Evolutionary conservation across 2,797 vertebrate species (phyloP).

Genomic region (Chelonia mydas): DNA sequence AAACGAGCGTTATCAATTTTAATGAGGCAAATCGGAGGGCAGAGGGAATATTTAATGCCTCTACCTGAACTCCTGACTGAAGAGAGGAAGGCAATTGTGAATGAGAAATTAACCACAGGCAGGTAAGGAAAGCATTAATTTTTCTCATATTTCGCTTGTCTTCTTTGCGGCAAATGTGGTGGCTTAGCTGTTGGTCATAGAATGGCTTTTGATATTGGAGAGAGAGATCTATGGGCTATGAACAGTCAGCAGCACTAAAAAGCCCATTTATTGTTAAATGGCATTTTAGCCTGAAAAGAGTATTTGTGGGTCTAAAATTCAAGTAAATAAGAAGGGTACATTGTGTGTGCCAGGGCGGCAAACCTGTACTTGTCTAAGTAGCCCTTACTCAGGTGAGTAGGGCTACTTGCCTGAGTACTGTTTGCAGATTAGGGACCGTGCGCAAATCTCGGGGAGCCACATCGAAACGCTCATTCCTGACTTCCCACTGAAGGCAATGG

Average conservation of each 20-base stretch:
- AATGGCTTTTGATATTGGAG: background rate
- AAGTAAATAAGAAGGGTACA: background rate
- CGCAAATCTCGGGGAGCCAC: background rate
- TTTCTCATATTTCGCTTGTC: background rate
- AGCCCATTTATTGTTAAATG: background rate
- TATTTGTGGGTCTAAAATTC: background rate
- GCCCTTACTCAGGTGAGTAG: background rate
- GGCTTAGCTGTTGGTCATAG: background rate
- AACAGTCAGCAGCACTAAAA: background rate
- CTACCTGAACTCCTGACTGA: constrained; percentile 23
- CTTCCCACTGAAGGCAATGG: background rate
- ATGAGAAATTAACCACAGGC: constrained; percentile 48
- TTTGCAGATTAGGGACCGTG: background rate
- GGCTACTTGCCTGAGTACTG: too few relatives aligned
- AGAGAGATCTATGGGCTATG: background rate
- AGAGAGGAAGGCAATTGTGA: constrained; percentile 37
- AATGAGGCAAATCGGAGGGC: constrained; percentile 72
- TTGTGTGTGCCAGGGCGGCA: background rate
- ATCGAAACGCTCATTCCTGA: background rate
- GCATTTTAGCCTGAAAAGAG: background rate
- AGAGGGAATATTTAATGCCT: constrained; percentile 71
- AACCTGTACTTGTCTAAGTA: background rate
- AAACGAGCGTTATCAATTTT: constrained; percentile 77
- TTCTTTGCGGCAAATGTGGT: background rate
- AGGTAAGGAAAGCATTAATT: background rate